Conservation (phyloP, 1,140 invertebrate species). For the Scylla paramamosain region DNA sequence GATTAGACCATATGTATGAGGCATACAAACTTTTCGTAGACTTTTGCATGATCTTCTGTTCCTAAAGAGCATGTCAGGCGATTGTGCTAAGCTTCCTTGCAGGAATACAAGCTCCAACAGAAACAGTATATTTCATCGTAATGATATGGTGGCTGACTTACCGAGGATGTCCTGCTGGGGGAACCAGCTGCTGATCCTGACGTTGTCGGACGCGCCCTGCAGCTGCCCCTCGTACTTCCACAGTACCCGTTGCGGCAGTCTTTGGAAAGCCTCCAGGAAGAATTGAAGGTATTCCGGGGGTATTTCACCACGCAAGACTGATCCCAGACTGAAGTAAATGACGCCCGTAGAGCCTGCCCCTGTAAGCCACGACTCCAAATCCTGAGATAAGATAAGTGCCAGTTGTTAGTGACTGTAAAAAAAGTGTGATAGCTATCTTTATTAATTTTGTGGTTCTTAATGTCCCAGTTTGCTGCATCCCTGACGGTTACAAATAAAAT, state of each 20-base stretch:
- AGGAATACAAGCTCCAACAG: too few species aligned
- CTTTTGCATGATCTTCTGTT: not conserved
- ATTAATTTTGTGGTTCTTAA: not conserved
- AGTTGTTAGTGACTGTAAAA: not conserved
- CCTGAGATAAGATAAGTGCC: not conserved
- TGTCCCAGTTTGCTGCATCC: not conserved
- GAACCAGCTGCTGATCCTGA: conserved; percentile 62
- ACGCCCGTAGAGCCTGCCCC: conserved; percentile 49
- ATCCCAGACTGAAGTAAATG: conserved; percentile 57
- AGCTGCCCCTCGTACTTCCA: conserved; percentile 50
- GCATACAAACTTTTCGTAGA: too few species aligned
- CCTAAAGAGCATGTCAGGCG: too few species aligned
- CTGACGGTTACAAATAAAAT: too few species aligned
- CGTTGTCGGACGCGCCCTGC: conserved; percentile 56
- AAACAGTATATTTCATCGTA: too few species aligned
- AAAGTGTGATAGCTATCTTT: not conserved
- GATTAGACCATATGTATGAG: too few species aligned
- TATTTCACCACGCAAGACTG: not conserved
- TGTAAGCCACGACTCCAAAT: conserved; percentile 40
- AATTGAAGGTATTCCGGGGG: not conserved
- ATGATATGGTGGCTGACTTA: not conserved
- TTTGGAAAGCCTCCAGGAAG: conserved; percentile 68
- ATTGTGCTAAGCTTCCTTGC: not conserved
- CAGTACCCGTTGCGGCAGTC: conserved; percentile 67
- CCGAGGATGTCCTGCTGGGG: conserved; percentile 63